A percentile compares a stretch with the other conserved stretches of the same genome.
Evolutionary conservation across 2,888 invertebrate species (phyloP).

Genomic region (Galerucella calmariensis): DNA sequence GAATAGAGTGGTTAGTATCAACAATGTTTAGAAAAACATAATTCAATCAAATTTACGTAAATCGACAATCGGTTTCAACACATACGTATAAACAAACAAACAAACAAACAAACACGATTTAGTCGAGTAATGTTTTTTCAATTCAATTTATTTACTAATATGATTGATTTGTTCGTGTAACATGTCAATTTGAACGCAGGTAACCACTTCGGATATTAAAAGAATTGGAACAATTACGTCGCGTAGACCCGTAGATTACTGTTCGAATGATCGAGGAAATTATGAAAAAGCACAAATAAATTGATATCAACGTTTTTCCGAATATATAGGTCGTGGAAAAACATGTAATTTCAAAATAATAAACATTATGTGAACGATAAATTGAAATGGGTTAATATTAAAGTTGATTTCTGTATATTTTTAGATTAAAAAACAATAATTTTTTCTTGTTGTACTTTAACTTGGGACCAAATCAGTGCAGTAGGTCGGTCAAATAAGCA

Average conservation of each 20-base stretch:
- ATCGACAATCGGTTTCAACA: neutral
- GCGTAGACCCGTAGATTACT: neutral
- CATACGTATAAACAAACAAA: neutral
- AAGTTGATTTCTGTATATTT: too few relatives aligned
- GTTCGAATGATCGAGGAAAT: neutral
- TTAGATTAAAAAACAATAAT: too few relatives aligned
- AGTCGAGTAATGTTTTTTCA: constrained; percentile 20
- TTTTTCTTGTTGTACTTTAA: too few relatives aligned
- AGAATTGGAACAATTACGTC: constrained; percentile 20
- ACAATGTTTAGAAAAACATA: neutral
- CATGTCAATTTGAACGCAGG: constrained; percentile 30
- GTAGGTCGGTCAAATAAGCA: too few relatives aligned
- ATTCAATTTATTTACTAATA: constrained; percentile 33
- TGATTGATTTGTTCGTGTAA: constrained; percentile 38
- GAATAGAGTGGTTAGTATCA: neutral
- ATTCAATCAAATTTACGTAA: neutral
- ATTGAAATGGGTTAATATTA: neutral
- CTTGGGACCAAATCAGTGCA: too few relatives aligned
- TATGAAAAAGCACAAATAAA: constrained; percentile 9
- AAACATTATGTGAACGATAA: neutral
- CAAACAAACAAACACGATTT: constrained; percentile 1
- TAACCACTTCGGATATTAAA: constrained; percentile 31
- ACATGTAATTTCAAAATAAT: constrained; percentile 12
- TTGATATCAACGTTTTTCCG: neutral
- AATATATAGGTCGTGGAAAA: neutral